Evolutionary conservation across 2,888 invertebrate species (phyloP), one percentile per base, ranked within the genome.

Genomic region (Gari tellinella): DNA sequence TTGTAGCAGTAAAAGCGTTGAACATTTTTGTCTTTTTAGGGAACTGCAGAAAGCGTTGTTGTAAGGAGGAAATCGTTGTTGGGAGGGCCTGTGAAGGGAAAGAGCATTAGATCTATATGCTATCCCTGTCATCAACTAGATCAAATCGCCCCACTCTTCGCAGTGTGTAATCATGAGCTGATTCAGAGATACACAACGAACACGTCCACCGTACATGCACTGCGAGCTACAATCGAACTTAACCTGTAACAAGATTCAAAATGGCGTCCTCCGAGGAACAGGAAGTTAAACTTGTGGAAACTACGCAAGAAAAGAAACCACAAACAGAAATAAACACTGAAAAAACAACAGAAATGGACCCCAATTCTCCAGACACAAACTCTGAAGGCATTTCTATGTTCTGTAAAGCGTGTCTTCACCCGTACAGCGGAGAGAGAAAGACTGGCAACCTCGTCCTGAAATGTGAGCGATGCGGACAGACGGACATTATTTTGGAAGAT

Each of bases 391-490:
- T 77, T 5, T 80, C 79, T 0, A 69, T 77, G 66, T 83, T 82
- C 19, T 83, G 81, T 57, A 72, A 69, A 31, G 51, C 55, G 8
- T 81, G 83, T 56, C 58, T 83, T 19, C 63, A 70, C 23, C 81
- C 81, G 12, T 79, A 80, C 46, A 64, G 57, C 15, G 81, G 81
- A 7, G 74, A 72, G 48, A 26, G 65, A n/a, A 75, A 72, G 14
- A 21, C 60, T 1, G 79, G 77, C 5, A 68, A 72, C 14, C 60
- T 81, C 19, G 69, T 81, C 8, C 45, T 83, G 37, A 61, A 56
- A 26, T 83, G 83, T 68, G 51, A 56, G 23, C 57, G 67, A 10
- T 81, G 83, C 61, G 72, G 74, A 40, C 72, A 75, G 49, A 66
- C 72, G 49, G 80, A 79, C 37, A 66, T 74, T 1, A 56, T 79